These are phyloP conservation scores for Centropus unirufus DNA, from an alignment of 2,113 vertebrate genomes.

Conservation along the genomic window DNA sequence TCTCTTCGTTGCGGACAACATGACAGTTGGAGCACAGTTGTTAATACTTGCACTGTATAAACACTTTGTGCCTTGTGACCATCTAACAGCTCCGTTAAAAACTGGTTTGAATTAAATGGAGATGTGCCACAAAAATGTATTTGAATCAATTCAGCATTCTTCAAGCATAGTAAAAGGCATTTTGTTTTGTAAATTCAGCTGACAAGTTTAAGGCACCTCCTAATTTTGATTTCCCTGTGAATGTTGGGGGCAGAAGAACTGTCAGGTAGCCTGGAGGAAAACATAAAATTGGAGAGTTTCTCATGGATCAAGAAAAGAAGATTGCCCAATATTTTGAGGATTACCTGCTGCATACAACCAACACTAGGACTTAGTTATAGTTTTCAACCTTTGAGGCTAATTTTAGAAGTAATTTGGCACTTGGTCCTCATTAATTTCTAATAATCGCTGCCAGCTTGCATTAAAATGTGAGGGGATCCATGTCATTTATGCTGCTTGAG, in stretches of 20 bases:
- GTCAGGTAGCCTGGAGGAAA: constrained; percentile 45
- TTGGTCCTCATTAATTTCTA: neutral
- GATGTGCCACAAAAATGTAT: constrained; percentile 10
- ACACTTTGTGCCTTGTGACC: neutral
- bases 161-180: constrained; percentile 21
- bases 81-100: neutral
- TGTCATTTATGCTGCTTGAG: neutral
- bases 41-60: neutral
- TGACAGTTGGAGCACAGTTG: neutral
- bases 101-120: neutral
- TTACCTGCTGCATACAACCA: neutral
- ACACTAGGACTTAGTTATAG: neutral
- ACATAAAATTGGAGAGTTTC: constrained; percentile 7
- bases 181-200: constrained; percentile 67
- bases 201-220: constrained; percentile 13
- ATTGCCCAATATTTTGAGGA: neutral
- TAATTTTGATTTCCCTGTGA: constrained; percentile 59
- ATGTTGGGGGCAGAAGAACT: constrained; percentile 57
- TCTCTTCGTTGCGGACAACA: neutral
- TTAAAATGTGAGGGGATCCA: neutral
- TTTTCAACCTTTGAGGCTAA: neutral
- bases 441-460: neutral
- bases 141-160: constrained; percentile 43
- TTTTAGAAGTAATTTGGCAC: neutral
- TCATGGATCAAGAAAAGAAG: neutral